Conservation (phyloP, 2,113 vertebrate genomes). For the Prunella fulvescens region DNA sequence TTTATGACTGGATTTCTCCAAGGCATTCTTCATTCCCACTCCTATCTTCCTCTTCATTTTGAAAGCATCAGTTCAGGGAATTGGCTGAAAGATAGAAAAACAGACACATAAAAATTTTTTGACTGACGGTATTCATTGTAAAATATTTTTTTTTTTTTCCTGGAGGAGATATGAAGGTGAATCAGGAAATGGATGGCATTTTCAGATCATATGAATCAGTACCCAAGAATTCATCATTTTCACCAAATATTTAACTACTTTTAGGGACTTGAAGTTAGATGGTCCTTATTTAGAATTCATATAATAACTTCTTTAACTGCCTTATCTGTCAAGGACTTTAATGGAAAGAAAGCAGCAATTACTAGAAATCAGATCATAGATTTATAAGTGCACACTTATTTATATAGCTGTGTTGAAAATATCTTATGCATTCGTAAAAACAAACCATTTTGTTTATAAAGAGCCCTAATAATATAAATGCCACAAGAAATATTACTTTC, state of each 20-base stretch:
- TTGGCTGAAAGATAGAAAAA: slow-evolving; percentile 29
- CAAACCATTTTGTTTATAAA: neutral
- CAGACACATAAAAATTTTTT: slow-evolving; percentile 19
- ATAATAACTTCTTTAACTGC: neutral
- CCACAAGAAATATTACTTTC: neutral
- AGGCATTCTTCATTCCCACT: neutral
- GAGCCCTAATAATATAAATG: neutral
- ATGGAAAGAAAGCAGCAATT: neutral
- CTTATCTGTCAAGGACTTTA: neutral
- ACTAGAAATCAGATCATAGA: neutral
- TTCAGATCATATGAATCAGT: slow-evolving; percentile 75
- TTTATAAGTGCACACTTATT: neutral
- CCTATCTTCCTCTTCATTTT: neutral
- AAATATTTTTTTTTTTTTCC: too few species aligned
- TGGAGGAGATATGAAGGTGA: slow-evolving; percentile 57
- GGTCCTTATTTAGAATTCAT: neutral
- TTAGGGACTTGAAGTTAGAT: neutral
- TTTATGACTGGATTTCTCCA: neutral
- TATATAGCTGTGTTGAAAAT: neutral
- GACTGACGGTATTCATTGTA: neutral
- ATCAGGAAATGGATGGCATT: slow-evolving; percentile 84
- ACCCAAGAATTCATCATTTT: slow-evolving; percentile 74
- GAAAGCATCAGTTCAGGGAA: neutral
- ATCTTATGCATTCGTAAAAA: neutral
- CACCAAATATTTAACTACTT: slow-evolving; percentile 44